Evolutionary conservation across 2,797 vertebrate species (phyloP).

Genomic region (Acipenser transmontanus): DNA sequence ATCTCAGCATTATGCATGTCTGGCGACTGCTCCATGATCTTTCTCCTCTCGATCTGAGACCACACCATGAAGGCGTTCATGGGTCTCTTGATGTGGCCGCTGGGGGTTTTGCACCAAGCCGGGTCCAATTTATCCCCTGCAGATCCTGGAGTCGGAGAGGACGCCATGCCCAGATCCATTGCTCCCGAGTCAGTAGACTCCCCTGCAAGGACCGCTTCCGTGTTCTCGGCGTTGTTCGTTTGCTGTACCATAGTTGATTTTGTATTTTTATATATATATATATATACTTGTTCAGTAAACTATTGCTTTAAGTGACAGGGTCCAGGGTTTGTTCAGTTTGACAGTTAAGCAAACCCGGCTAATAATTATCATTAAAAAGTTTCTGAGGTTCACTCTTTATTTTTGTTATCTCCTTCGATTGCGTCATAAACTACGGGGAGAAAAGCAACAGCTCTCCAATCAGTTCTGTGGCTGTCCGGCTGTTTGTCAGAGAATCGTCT

Average conservation of each 20-base stretch:
- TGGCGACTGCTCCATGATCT: constrained; percentile 95
- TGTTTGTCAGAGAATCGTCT: too few species aligned
- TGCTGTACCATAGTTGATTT: constrained; percentile 84
- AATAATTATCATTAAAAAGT: too few species aligned
- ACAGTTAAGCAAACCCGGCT: too few species aligned
- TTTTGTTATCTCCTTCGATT: too few species aligned
- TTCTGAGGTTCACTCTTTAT: too few species aligned
- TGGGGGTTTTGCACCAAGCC: constrained; percentile 94
- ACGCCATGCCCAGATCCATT: constrained; percentile 87
- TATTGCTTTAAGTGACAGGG: constrained; percentile 7
- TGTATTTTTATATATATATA: constrained; percentile 15
- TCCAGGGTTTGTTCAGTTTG: too few species aligned
- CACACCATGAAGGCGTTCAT: constrained; percentile 99
- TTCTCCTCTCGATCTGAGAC: constrained; percentile 93
- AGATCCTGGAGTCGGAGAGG: constrained; percentile 82
- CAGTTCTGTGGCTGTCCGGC: too few species aligned
- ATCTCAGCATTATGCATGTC: constrained; percentile 99
- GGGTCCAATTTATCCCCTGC: constrained; percentile 84
- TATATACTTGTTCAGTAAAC: constrained; percentile 22
- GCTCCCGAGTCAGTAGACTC: constrained; percentile 88
- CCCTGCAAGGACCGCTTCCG: constrained; percentile 82
- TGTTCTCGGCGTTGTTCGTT: constrained; percentile 85
- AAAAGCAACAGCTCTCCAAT: too few species aligned
- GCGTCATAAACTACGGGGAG: too few species aligned
- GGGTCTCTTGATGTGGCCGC: constrained; percentile 94